Conservation (phyloP, 1,140 invertebrate species). For the Euborellia annulipes region DNA sequence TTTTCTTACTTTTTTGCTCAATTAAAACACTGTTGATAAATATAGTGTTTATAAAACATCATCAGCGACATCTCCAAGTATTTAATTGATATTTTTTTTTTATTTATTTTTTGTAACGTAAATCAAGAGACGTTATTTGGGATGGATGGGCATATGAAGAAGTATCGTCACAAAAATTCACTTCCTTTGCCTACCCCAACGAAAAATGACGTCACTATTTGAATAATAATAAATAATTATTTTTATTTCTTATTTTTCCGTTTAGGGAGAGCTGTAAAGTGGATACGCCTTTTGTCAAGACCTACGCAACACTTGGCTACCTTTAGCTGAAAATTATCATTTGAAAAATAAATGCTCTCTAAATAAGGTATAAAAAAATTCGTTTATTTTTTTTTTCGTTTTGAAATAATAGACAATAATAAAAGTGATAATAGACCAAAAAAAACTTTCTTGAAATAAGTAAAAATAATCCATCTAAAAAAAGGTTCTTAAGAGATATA, state of each 20-base stretch:
- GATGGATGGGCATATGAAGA: background rate
- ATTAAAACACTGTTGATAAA: too few relatives aligned
- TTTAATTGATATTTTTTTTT: conserved; percentile 6
- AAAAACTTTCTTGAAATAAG: too few relatives aligned
- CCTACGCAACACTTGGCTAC: conserved; percentile 74
- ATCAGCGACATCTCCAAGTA: too few relatives aligned
- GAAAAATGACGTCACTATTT: background rate
- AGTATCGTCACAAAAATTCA: background rate
- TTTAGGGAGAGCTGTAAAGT: conserved; percentile 66
- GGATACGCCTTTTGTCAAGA: conserved; percentile 77
- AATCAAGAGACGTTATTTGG: background rate
- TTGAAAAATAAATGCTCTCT: too few relatives aligned
- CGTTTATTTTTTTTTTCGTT: too few relatives aligned
- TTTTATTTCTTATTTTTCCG: conserved; percentile 28
- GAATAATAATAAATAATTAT: background rate
- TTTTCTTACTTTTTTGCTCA: too few relatives aligned
- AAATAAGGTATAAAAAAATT: too few relatives aligned
- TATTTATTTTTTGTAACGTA: conserved; percentile 1
- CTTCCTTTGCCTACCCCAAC: background rate
- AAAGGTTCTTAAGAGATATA: too few relatives aligned
- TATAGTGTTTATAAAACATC: too few relatives aligned
- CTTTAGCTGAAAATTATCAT: conserved; percentile 35
- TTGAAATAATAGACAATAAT: too few relatives aligned
- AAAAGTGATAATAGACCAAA: too few relatives aligned
- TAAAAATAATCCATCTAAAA: too few relatives aligned